These are phyloP conservation scores for Spialia ferax DNA, from an alignment of 2,888 invertebrate genomes.

Conservation along the genomic window DNA sequence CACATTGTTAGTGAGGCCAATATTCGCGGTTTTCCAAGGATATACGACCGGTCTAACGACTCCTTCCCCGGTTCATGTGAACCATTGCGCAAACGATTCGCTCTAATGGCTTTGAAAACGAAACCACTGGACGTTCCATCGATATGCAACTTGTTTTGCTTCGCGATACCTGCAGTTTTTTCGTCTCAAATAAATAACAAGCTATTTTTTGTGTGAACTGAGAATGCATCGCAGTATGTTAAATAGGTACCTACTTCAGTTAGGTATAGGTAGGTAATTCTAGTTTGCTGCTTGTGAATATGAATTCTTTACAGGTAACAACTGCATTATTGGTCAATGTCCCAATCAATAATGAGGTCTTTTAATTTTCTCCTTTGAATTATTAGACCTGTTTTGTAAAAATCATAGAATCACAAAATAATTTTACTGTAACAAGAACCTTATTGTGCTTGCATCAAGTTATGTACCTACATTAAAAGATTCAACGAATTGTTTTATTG, in stretches of 20 bases:
- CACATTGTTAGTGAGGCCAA: slow-evolving; percentile 86
- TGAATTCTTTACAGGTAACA: no score
- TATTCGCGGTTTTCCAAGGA: slow-evolving; percentile 80
- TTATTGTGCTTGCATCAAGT: neutral
- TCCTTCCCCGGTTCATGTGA: slow-evolving; percentile 57
- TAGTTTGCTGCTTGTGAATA: no score
- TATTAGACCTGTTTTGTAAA: neutral
- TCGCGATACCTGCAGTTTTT: slow-evolving; percentile 4
- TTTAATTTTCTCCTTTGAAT: no score
- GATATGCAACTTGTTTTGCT: slow-evolving; percentile 26
- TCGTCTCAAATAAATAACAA: neutral
- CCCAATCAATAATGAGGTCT: no score
- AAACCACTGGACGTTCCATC: slow-evolving; percentile 52
- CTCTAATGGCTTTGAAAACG: slow-evolving; percentile 53
- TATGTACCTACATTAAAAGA: slow-evolving; percentile 12
- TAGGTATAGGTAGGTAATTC: no score
- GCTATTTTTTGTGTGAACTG: neutral
- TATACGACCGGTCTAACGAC: slow-evolving; percentile 80
- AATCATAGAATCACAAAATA: neutral
- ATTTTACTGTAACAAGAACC: neutral
- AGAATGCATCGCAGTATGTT: neutral
- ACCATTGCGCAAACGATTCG: slow-evolving; percentile 67
- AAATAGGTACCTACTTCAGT: no score
- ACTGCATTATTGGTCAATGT: no score
- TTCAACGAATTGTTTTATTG: neutral